Evolutionary conservation across 2,888 invertebrate species (phyloP).

Genomic region (Cataglyphis albicans): DNA sequence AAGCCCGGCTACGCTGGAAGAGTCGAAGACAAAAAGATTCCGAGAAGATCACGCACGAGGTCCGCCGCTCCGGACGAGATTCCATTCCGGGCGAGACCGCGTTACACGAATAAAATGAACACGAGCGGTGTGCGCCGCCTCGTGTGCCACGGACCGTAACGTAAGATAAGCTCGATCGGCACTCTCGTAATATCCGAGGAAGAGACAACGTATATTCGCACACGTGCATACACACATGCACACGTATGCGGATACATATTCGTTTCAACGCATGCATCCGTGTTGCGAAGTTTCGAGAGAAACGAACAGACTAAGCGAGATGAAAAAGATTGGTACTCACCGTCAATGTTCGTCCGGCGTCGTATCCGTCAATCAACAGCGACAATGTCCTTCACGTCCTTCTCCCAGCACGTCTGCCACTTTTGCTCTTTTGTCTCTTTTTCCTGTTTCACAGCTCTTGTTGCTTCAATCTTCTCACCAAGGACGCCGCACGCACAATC

Average conservation of each 20-base stretch:
- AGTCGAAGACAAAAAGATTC: conserved; percentile 59
- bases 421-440: conserved; percentile 29
- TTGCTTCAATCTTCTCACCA: conserved; percentile 26
- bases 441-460: background rate
- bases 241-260: background rate
- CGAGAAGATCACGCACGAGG: conserved; percentile 55
- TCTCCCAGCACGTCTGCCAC: conserved; percentile 2
- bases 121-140: conserved; percentile 40
- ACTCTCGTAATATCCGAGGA: conserved; percentile 59
- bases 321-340: conserved; percentile 71
- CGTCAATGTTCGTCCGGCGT: conserved; percentile 60
- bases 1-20: conserved; percentile 25
- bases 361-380: conserved; percentile 68
- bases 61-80: conserved; percentile 71
- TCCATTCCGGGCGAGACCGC: conserved; percentile 74
- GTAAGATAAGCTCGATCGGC: conserved; percentile 64
- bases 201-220: conserved; percentile 47
- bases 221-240: background rate
- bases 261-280: background rate
- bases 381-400: conserved; percentile 16
- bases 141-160: conserved; percentile 69
- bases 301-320: conserved; percentile 12
- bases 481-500: conserved; percentile 58
- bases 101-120: conserved; percentile 47
- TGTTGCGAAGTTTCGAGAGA: conserved; percentile 8